phyloP scores from a whole-genome alignment of 1,140 invertebrate species.

The Drosophila neocordata region DNA sequence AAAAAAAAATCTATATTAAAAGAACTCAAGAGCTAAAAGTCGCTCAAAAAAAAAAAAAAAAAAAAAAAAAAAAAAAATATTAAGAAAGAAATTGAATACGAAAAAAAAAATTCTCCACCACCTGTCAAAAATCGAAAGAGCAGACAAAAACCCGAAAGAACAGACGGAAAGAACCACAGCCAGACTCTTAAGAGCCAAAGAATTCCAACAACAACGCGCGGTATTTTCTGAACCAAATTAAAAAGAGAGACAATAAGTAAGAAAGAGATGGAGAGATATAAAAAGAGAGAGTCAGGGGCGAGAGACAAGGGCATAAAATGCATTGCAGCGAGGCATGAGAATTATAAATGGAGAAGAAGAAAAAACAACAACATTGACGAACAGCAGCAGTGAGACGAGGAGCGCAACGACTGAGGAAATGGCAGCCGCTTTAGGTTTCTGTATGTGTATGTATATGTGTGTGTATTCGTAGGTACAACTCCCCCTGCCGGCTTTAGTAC shows the following conservation, averaged over 20 bases:
- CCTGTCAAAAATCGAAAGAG: constrained; percentile 80
- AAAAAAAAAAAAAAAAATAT: constrained; percentile 49
- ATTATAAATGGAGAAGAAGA: constrained; percentile 72
- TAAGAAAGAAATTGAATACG: constrained; percentile 71
- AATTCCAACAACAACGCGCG: constrained; percentile 78
- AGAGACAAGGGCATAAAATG: constrained; percentile 38
- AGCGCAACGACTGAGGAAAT: constrained; percentile 35
- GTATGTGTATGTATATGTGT: background rate
- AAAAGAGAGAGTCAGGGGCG: background rate
- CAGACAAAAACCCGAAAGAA: constrained; percentile 36
- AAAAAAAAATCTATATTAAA: constrained; percentile 37
- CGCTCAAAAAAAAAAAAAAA: constrained; percentile 55
- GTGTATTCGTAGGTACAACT: background rate
- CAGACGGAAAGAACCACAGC: constrained; percentile 20
- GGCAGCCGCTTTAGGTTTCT: constrained; percentile 20
- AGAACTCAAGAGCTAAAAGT: constrained; percentile 70
- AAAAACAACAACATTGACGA: constrained; percentile 46
- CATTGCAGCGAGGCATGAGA: constrained; percentile 77
- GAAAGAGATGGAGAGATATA: constrained; percentile 9
- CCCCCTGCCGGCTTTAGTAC: background rate
- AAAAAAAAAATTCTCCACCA: constrained; percentile 75
- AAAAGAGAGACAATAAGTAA: constrained; percentile 61
- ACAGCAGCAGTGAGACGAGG: constrained; percentile 12
- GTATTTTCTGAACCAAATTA: constrained; percentile 81
- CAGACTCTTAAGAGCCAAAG: constrained; percentile 50